Conservation (phyloP, 1,140 invertebrate species). For the Thereuonema tuberculata region DNA sequence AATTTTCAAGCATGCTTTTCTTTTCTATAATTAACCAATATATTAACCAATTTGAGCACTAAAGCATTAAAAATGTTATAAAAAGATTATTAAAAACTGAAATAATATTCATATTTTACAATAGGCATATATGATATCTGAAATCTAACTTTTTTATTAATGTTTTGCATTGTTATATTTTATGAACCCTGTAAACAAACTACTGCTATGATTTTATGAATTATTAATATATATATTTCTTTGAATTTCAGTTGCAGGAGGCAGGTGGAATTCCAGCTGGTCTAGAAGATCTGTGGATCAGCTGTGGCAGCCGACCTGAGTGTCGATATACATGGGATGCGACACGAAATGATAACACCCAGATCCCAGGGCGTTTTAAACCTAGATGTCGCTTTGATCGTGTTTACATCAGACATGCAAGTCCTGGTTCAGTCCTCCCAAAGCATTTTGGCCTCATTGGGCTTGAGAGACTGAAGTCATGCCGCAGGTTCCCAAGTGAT, state of each 20-base stretch:
- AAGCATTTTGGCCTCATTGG: slow-evolving; percentile 44
- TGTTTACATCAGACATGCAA: slow-evolving; percentile 34
- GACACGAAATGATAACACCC: slow-evolving; percentile 31
- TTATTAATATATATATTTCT: no score
- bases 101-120: no score
- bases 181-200: no score
- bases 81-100: no score
- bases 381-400: slow-evolving; percentile 43
- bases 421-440: slow-evolving; percentile 21
- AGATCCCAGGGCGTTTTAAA: slow-evolving; percentile 28
- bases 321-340: slow-evolving; percentile 45
- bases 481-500: slow-evolving; percentile 43
- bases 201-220: no score
- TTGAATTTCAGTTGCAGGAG: slow-evolving; percentile 28
- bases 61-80: no score
- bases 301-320: slow-evolving; percentile 38
- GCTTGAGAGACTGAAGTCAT: slow-evolving; percentile 37
- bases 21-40: no score
- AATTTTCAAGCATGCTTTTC: no score
- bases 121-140: no score
- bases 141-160: no score
- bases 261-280: slow-evolving; percentile 34
- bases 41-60: no score
- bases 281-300: slow-evolving; percentile 41
- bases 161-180: no score